These are phyloP conservation scores for Sebastes baramenuke DNA, from an alignment of 2,797 vertebrate species.

Conservation along the genomic window DNA sequence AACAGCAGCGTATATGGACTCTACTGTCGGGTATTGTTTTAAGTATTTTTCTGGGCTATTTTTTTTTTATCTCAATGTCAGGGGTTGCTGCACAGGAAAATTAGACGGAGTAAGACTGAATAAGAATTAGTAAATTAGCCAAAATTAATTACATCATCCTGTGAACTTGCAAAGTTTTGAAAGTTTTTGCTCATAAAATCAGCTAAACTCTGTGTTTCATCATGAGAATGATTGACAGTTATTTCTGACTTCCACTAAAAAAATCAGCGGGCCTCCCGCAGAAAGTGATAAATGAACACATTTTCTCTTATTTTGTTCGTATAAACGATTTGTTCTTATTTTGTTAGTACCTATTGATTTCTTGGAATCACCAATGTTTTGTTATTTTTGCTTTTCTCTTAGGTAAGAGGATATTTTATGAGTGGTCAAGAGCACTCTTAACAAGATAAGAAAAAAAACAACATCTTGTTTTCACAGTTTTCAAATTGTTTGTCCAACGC, in stretches of 20 bases:
- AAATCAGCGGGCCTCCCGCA: neutral
- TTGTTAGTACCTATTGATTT: no score
- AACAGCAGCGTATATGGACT: neutral
- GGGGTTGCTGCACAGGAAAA: slow-evolving; percentile 39
- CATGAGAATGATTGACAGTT: neutral
- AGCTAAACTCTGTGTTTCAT: neutral
- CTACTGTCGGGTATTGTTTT: neutral
- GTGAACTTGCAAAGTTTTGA: neutral
- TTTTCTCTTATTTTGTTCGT: no score
- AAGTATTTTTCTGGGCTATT: slow-evolving; percentile 7
- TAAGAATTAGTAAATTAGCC: slow-evolving; percentile 10
- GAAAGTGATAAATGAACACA: no score
- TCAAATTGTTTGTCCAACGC: no score
- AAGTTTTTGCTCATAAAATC: neutral
- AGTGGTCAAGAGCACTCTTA: no score
- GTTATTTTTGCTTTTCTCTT: no score
- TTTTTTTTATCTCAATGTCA: neutral
- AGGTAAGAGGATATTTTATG: accelerated
- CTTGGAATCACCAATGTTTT: no score
- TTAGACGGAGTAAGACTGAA: slow-evolving; percentile 4
- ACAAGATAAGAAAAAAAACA: no score
- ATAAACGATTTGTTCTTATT: no score
- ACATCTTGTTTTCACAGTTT: no score
- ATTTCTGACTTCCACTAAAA: neutral
- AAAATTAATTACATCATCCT: neutral